A percentile compares a stretch with the other conserved stretches of the same genome.
phyloP scores from a whole-genome alignment of 2,797 vertebrate genomes.

The Euthynnus affinis region DNA sequence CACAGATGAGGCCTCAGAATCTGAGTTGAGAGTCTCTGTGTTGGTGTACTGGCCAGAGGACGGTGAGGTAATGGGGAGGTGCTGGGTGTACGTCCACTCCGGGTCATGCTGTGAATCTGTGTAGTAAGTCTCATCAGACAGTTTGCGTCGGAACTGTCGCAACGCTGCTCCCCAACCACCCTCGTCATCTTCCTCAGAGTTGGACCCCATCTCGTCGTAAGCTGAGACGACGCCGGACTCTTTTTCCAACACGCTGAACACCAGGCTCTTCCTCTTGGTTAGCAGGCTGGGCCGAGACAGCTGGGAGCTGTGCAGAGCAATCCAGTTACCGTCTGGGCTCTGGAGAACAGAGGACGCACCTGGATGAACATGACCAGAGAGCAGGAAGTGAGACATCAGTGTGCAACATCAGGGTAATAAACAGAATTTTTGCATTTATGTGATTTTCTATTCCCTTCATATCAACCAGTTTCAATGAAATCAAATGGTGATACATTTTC shows the following conservation, averaged over 20 bases:
- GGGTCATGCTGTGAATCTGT: slow-evolving; percentile 85
- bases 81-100: slow-evolving; percentile 87
- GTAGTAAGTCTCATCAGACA: slow-evolving; percentile 87
- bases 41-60: slow-evolving; percentile 90
- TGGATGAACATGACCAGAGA: slow-evolving; percentile 66
- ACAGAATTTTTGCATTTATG: not conserved
- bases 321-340: slow-evolving; percentile 97
- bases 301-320: slow-evolving; percentile 90
- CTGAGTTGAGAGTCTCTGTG: slow-evolving; percentile 91
- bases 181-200: slow-evolving; percentile 90
- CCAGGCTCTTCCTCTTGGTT: slow-evolving; percentile 92
- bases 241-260: slow-evolving; percentile 91
- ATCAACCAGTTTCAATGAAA: too few species aligned
- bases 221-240: slow-evolving; percentile 92
- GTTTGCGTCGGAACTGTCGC: slow-evolving; percentile 78
- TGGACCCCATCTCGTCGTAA: slow-evolving; percentile 94
- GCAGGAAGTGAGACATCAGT: slow-evolving; percentile 9
- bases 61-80: slow-evolving; percentile 87
- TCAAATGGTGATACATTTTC: too few species aligned
- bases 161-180: slow-evolving; percentile 84
- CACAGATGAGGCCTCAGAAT: slow-evolving; percentile 91
- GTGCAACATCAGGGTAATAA: not conserved
- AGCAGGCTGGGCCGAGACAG: slow-evolving; percentile 90
- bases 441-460: too few species aligned
- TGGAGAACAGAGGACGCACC: slow-evolving; percentile 90